Conservation (phyloP, 2,888 invertebrate genomes). For the Caradrina clavipalpis region DNA sequence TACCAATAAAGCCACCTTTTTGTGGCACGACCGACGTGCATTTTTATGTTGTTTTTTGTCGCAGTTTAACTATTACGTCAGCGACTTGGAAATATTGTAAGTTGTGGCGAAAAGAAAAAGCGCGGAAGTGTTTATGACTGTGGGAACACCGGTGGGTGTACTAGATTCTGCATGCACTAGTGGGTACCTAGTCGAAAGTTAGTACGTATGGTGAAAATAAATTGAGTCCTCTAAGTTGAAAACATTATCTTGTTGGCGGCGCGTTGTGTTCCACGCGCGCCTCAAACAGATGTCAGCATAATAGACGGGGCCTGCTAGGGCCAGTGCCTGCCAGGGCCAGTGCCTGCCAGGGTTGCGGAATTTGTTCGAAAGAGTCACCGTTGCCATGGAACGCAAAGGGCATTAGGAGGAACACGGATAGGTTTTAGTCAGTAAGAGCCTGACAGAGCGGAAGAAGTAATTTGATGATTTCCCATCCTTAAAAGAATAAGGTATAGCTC, state of each 20-base stretch:
- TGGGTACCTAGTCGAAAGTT: neutral
- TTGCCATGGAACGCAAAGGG: too few relatives aligned
- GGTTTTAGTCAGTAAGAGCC: too few relatives aligned
- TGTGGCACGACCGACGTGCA: conserved; percentile 30
- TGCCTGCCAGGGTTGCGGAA: too few relatives aligned
- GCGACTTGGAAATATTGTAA: neutral
- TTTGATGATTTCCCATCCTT: too few relatives aligned
- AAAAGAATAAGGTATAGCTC: too few relatives aligned
- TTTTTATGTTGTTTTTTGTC: conserved; percentile 39
- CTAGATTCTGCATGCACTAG: neutral
- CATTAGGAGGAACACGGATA: too few relatives aligned
- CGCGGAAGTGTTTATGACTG: conserved; percentile 39
- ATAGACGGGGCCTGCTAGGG: too few relatives aligned
- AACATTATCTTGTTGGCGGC: neutral
- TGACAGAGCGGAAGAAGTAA: too few relatives aligned
- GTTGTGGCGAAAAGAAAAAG: conserved; percentile 33
- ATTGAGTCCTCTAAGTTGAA: neutral
- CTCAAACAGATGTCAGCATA: too few relatives aligned
- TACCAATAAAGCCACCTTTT: conserved; percentile 14
- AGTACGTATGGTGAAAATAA: neutral
- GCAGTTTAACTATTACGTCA: conserved; percentile 32
- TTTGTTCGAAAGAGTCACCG: too few relatives aligned
- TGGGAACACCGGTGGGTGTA: conserved; percentile 28
- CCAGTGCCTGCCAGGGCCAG: too few relatives aligned
- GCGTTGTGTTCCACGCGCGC: too few relatives aligned